Percentiles rank a stretch among this genome's conserved stretches.
Evolutionary conservation across 2,888 invertebrate genomes (phyloP).

Genomic region (Diogma glabrata): DNA sequence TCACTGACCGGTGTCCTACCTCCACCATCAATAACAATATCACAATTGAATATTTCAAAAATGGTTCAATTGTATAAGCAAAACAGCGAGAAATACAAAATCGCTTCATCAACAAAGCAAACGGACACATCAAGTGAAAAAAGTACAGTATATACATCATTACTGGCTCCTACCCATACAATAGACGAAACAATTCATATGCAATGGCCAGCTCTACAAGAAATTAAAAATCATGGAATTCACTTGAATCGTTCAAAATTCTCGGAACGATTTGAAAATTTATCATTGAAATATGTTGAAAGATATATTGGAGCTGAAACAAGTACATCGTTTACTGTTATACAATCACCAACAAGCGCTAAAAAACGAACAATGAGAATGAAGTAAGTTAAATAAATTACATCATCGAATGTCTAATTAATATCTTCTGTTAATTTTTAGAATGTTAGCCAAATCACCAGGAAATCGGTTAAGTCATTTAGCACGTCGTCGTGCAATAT

Average conservation of each 20-base stretch:
- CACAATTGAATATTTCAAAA: slow-evolving; percentile 52
- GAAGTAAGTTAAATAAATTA: slow-evolving; percentile 36
- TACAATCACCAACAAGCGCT: slow-evolving; percentile 44
- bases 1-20: slow-evolving; percentile 58
- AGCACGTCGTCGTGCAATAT: slow-evolving; percentile 61
- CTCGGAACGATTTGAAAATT: slow-evolving; percentile 57
- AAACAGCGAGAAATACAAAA: slow-evolving; percentile 27
- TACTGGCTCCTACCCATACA: slow-evolving; percentile 29
- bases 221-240: slow-evolving; percentile 55
- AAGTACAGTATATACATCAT: slow-evolving; percentile 14
- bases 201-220: slow-evolving; percentile 49
- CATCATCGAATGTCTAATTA: neutral
- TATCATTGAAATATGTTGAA: slow-evolving; percentile 52
- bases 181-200: slow-evolving; percentile 27
- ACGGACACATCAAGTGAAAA: neutral
- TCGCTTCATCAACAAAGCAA: neutral
- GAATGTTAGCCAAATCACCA: slow-evolving; percentile 49
- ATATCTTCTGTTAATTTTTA: slow-evolving; percentile 15
- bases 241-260: slow-evolving; percentile 57
- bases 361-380: slow-evolving; percentile 48
- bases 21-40: slow-evolving; percentile 60
- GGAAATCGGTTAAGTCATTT: slow-evolving; percentile 66
- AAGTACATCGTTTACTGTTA: slow-evolving; percentile 39
- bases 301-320: slow-evolving; percentile 67
- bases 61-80: slow-evolving; percentile 48